These are phyloP conservation scores for Petrophora chlorosata DNA, from an alignment of 2,888 invertebrate species.

Conservation along the genomic window DNA sequence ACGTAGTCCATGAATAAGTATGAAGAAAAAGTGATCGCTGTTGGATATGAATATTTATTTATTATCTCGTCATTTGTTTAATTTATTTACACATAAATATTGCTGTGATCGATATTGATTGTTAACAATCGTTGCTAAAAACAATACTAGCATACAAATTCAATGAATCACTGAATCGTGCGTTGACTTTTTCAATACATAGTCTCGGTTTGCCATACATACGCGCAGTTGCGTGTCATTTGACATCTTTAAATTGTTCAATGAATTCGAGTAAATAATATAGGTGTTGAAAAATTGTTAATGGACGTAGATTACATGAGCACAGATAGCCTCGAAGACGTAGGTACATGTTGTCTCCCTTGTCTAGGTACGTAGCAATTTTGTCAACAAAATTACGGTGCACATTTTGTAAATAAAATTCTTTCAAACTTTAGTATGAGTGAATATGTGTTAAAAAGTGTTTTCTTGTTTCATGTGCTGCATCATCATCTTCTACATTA, in stretches of 20 bases:
- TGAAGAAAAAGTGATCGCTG: slow-evolving; percentile 31
- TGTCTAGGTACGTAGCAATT: slow-evolving; percentile 61
- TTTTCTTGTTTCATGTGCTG: slow-evolving; percentile 77
- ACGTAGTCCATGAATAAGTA: slow-evolving; percentile 11
- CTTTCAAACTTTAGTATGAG: slow-evolving; percentile 1
- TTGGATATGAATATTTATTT: slow-evolving; percentile 13
- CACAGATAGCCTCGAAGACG: slow-evolving; percentile 69
- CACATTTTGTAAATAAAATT: slow-evolving; percentile 22
- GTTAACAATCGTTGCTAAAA: slow-evolving; percentile 69
- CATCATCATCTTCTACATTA: slow-evolving; percentile 42
- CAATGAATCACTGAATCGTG: slow-evolving; percentile 65
- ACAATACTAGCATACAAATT: slow-evolving; percentile 68
- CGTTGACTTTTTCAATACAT: slow-evolving; percentile 52
- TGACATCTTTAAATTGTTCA: slow-evolving; percentile 40
- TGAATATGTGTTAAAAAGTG: slow-evolving; percentile 23
- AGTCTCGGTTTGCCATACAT: slow-evolving; percentile 51
- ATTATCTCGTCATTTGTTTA: slow-evolving; percentile 58
- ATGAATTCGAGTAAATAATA: slow-evolving; percentile 35
- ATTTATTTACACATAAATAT: slow-evolving; percentile 54
- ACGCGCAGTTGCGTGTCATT: slow-evolving; percentile 48
- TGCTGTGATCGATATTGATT: slow-evolving; percentile 52
- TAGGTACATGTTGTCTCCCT: slow-evolving; percentile 76
- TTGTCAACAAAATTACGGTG: slow-evolving; percentile 13
- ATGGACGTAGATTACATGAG: slow-evolving; percentile 70
- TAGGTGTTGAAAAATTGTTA: slow-evolving; percentile 32